Evolutionary conservation across 1,140 invertebrate species (phyloP).

Genomic region (Rhagoletis pomonella): DNA sequence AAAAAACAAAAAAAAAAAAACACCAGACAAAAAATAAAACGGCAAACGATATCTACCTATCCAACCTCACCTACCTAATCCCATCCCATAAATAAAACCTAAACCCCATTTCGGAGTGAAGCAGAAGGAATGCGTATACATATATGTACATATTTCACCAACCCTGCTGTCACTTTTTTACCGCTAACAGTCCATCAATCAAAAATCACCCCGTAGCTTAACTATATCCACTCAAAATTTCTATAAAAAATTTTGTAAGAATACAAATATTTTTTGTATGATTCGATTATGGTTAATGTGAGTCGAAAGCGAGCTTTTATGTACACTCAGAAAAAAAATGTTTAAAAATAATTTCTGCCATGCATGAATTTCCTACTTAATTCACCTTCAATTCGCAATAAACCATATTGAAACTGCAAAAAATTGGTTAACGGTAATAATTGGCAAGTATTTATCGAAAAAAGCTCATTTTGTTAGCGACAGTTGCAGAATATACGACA

Average conservation of each 20-base stretch:
- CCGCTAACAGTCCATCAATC: not conserved
- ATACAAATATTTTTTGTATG: not conserved
- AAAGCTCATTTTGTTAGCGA: constrained; percentile 66
- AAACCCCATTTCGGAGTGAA: no score
- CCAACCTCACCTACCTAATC: not conserved
- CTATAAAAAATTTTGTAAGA: no score
- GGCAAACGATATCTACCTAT: no score
- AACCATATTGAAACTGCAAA: constrained; percentile 53
- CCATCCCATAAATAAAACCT: not conserved
- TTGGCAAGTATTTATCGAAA: constrained; percentile 26
- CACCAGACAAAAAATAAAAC: constrained; percentile 53
- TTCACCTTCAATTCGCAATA: constrained; percentile 47
- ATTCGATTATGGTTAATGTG: constrained; percentile 34
- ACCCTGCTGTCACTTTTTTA: not conserved
- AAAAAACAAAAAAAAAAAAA: constrained; percentile 63
- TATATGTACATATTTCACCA: no score
- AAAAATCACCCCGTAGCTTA: not conserved
- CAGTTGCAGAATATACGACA: constrained; percentile 68
- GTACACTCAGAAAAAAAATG: not conserved
- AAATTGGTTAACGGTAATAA: constrained; percentile 61
- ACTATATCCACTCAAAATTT: not conserved
- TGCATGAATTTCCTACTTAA: constrained; percentile 56
- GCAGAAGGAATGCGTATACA: no score
- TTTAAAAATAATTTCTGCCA: not conserved
- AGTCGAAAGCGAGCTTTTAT: constrained; percentile 2